These are phyloP conservation scores for Empis stercorea DNA, from an alignment of 2,888 invertebrate genomes.

Conservation along the genomic window DNA sequence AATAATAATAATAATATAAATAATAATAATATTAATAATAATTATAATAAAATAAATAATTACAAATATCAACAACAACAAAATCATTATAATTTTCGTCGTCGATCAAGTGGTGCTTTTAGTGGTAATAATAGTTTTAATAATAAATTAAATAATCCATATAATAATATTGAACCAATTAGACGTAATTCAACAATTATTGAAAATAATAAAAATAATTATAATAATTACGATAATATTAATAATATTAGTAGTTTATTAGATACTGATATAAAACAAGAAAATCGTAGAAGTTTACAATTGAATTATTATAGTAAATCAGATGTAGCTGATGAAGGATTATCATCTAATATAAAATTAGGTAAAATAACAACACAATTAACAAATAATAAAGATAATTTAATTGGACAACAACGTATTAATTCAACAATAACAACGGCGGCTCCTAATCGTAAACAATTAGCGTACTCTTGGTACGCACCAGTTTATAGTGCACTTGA, in stretches of 20 bases:
- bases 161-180: not conserved
- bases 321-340: too few species aligned
- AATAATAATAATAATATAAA: not conserved
- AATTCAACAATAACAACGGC: constrained; percentile 19
- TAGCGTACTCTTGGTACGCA: constrained; percentile 37
- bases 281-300: constrained; percentile 29
- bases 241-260: constrained; percentile 11
- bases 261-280: constrained; percentile 8
- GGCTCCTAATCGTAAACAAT: constrained; percentile 30
- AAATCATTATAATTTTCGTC: not conserved
- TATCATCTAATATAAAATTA: too few species aligned
- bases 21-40: not conserved
- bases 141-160: constrained; percentile 6
- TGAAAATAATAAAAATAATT: not conserved
- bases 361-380: constrained; percentile 9
- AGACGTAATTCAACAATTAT: not conserved
- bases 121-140: constrained; percentile 13
- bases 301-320: constrained; percentile 26
- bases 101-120: constrained; percentile 10
- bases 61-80: not conserved
- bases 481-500: constrained; percentile 36
- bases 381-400: constrained; percentile 12
- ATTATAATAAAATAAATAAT: not conserved
- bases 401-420: constrained; percentile 6
- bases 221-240: constrained; percentile 4